A percentile compares a stretch with the other conserved stretches of the same genome.
Evolutionary conservation across 2,888 invertebrate species (phyloP).

Genomic region (Plagodis pulveraria): DNA sequence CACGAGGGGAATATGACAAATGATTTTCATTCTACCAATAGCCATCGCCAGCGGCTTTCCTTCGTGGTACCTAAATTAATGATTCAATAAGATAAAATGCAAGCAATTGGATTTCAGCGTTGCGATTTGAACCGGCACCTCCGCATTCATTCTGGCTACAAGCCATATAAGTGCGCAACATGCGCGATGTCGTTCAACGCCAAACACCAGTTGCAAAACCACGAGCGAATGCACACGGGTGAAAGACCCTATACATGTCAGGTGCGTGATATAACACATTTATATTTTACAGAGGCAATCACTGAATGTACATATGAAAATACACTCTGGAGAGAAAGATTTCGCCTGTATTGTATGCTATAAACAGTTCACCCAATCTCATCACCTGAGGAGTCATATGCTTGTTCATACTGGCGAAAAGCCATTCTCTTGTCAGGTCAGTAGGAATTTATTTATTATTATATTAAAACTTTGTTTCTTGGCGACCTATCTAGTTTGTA

Average conservation of each 20-base stretch:
- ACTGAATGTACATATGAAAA: conserved; percentile 64
- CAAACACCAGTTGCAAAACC: conserved; percentile 82
- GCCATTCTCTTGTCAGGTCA: conserved; percentile 67
- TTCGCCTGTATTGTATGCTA: conserved; percentile 61
- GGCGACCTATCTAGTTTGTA: conserved; percentile 26
- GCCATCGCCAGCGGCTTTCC: neutral
- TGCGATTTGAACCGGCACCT: conserved; percentile 81
- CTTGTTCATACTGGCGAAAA: conserved; percentile 65
- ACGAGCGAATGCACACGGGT: conserved; percentile 82
- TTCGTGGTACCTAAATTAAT: neutral
- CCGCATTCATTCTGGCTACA: conserved; percentile 82
- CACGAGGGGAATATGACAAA: no score
- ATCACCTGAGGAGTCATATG: conserved; percentile 65
- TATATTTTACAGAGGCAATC: conserved; percentile 59
- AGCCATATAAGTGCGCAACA: conserved; percentile 77
- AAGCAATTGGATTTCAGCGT: conserved; percentile 64
- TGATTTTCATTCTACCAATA: no score
- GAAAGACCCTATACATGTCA: conserved; percentile 79
- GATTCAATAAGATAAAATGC: neutral
- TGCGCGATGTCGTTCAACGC: conserved; percentile 83
- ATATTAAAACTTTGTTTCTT: conserved; percentile 10
- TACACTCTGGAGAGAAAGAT: conserved; percentile 63
- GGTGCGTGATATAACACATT: conserved; percentile 52
- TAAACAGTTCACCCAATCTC: conserved; percentile 64
- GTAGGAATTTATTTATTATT: conserved; percentile 40